Evolutionary conservation across 2,888 invertebrate genomes (phyloP).

Genomic region (Icerya purchasi): DNA sequence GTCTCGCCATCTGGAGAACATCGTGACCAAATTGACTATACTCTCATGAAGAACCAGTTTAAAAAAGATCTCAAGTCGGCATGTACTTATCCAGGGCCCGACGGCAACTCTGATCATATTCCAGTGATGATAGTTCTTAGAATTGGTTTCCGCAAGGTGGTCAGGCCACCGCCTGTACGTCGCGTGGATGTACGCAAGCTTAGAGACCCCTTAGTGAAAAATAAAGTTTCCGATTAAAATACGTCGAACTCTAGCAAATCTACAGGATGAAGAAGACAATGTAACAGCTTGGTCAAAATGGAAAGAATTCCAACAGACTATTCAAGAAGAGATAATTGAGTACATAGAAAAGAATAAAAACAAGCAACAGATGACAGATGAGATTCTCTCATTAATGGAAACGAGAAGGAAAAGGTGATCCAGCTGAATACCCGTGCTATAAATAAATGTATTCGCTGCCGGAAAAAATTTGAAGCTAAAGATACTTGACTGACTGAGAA

Average conservation of each 20-base stretch:
- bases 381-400: background rate
- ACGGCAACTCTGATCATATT: background rate
- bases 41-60: background rate
- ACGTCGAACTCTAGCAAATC: background rate
- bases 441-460: background rate
- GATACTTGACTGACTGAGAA: background rate
- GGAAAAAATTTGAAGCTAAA: background rate
- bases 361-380: background rate
- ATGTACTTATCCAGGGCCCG: background rate
- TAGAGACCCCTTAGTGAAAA: background rate
- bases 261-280: background rate
- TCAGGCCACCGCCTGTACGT: background rate
- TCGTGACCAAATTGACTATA: background rate
- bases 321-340: background rate
- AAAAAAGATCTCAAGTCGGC: background rate
- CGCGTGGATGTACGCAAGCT: background rate
- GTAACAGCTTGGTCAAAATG: background rate
- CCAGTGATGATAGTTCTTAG: background rate
- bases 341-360: background rate
- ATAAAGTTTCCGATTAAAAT: background rate
- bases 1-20: background rate
- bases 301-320: background rate
- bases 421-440: background rate
- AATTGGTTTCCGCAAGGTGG: background rate
- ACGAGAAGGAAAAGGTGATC: background rate